Percentiles rank a stretch among this genome's conserved stretches.
These are phyloP conservation scores for Zoanthus solanderi DNA, from an alignment of 92 coral and sea anemone species.

Conservation along the genomic window DNA sequence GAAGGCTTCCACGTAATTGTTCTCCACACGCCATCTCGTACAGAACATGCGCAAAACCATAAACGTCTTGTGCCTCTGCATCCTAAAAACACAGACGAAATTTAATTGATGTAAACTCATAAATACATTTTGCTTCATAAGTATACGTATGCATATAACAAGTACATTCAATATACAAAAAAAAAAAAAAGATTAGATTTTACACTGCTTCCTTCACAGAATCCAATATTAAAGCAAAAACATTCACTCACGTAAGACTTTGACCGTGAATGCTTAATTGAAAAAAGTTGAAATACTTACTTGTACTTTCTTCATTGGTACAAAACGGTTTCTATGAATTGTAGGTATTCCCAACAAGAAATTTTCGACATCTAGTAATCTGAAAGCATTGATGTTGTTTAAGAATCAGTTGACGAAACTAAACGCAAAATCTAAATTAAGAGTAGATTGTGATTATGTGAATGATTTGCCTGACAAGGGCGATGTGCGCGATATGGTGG, in stretches of 20 bases:
- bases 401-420: background rate
- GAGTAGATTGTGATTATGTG: background rate
- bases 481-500: too few relatives aligned
- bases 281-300: constrained; percentile 42
- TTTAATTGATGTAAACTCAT: background rate
- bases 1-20: constrained; percentile 73
- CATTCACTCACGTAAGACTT: too few relatives aligned
- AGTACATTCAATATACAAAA: too few relatives aligned
- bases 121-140: background rate
- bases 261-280: background rate
- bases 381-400: constrained; percentile 16
- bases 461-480: background rate
- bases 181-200: too few relatives aligned
- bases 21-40: constrained; percentile 97
- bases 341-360: constrained; percentile 91
- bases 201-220: too few relatives aligned
- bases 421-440: too few relatives aligned
- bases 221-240: too few relatives aligned
- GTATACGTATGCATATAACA: too few relatives aligned
- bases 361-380: constrained; percentile 94
- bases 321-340: constrained; percentile 88
- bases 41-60: constrained; percentile 92
- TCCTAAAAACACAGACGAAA: constrained; percentile 47
- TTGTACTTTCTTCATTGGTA: constrained; percentile 93
- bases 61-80: constrained; percentile 92